A percentile compares a stretch with the other conserved stretches of the same genome.
Conservation (phyloP, 2,113 vertebrate genomes). For the Elgaria multicarinata region DNA sequence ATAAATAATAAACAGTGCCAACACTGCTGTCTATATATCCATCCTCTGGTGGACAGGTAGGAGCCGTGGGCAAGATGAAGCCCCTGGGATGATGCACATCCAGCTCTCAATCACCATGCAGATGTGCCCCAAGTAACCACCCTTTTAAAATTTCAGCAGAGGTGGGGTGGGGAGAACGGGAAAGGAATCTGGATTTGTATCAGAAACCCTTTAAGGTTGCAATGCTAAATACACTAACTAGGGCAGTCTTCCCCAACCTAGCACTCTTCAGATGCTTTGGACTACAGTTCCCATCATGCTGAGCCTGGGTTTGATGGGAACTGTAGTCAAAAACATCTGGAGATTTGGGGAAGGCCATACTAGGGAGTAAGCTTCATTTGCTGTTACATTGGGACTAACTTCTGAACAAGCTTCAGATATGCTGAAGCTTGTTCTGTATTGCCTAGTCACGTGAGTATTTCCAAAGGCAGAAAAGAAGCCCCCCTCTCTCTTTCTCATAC, state of each 20-base stretch:
- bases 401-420: neutral
- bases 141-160: neutral
- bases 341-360: no score
- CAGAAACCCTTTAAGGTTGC: neutral
- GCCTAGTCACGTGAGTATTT: neutral
- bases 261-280: no score
- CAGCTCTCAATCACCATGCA: neutral
- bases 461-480: neutral
- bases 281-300: no score
- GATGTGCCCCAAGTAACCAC: neutral
- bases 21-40: neutral
- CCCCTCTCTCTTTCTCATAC: neutral
- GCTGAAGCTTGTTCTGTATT: neutral
- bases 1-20: no score
- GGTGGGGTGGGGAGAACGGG: neutral
- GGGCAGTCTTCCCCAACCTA: no score
- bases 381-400: neutral
- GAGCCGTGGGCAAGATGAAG: neutral
- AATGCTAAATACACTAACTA: neutral
- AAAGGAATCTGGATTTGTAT: neutral
- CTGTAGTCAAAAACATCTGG: no score
- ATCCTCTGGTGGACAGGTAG: neutral
- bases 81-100: neutral
- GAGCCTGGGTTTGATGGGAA: no score
- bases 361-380: neutral